Evolutionary conservation across 2,113 vertebrate genomes (phyloP).

Genomic region (Taurulus bubalis): DNA sequence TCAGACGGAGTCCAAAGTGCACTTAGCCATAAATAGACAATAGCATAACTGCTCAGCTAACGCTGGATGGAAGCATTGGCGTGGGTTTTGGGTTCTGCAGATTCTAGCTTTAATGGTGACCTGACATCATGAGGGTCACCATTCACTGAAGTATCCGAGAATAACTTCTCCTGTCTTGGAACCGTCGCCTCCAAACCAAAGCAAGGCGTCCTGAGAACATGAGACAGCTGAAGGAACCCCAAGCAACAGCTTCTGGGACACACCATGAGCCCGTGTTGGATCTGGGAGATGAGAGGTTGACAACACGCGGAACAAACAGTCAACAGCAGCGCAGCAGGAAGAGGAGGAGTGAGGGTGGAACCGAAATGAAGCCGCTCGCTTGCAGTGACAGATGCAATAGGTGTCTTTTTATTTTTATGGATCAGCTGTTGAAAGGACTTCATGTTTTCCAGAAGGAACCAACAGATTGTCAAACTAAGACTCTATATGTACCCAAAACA

Average conservation of each 20-base stretch:
- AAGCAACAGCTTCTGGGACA: constrained; percentile 11
- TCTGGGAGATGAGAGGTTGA: constrained; percentile 18
- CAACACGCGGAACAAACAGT: constrained; percentile 23
- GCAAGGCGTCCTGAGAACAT: constrained; percentile 10
- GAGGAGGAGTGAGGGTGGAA: neutral
- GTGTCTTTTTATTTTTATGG: neutral
- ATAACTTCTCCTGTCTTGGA: constrained; percentile 32
- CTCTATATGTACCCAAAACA: no score
- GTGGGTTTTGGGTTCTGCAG: neutral
- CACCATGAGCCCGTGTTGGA: constrained; percentile 26
- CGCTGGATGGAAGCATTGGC: neutral
- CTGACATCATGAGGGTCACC: constrained; percentile 10
- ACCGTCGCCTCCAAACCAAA: constrained; percentile 5
- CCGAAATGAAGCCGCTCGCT: neutral
- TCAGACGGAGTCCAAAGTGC: constrained; percentile 12
- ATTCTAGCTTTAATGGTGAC: neutral
- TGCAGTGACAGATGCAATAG: constrained; percentile 5
- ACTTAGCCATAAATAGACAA: constrained; percentile 34
- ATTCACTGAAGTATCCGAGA: constrained; percentile 21
- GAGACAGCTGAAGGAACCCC: constrained; percentile 3
- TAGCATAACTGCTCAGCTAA: constrained; percentile 10
- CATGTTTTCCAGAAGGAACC: neutral
- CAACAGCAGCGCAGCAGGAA: constrained; percentile 19
- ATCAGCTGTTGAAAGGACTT: neutral
- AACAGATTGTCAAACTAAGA: neutral